These are phyloP conservation scores for Brachycybe producta DNA, from an alignment of 2,888 invertebrate species.

Conservation along the genomic window DNA sequence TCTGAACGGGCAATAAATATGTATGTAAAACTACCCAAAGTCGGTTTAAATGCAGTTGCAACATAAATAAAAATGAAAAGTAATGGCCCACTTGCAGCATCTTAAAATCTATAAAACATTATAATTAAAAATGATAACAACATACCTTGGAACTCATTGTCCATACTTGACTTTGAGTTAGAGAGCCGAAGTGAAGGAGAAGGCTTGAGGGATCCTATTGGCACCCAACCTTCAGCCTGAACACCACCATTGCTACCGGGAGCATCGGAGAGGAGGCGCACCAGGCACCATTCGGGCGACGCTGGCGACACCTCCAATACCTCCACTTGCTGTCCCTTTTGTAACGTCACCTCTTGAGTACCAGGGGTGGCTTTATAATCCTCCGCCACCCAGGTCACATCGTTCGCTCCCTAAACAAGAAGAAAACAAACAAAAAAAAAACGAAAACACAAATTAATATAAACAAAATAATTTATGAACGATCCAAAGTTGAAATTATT, in stretches of 20 bases:
- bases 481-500: no score
- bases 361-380: conserved; percentile 59
- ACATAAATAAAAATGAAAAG: no score
- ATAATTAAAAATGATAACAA: no score
- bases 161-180: conserved; percentile 30
- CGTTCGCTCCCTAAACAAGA: conserved; percentile 48
- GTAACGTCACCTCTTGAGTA: conserved; percentile 65
- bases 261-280: conserved; percentile 26
- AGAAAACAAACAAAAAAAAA: conserved; percentile 4
- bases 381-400: conserved; percentile 82
- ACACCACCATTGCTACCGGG: not conserved
- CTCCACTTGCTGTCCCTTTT: conserved; percentile 87
- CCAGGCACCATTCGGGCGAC: conserved; percentile 39
- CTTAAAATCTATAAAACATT: no score
- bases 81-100: no score
- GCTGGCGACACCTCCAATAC: conserved; percentile 61
- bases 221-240: conserved; percentile 34
- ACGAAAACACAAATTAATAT: not conserved
- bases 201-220: conserved; percentile 32
- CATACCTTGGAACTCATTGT: conserved; percentile 28
- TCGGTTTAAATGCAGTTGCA: no score
- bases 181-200: conserved; percentile 30
- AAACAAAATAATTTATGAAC: not conserved
- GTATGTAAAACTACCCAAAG: no score
- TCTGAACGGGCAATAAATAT: no score